Evolutionary conservation across 2,888 invertebrate species (phyloP).

Genomic region (Cantharis nigra): DNA sequence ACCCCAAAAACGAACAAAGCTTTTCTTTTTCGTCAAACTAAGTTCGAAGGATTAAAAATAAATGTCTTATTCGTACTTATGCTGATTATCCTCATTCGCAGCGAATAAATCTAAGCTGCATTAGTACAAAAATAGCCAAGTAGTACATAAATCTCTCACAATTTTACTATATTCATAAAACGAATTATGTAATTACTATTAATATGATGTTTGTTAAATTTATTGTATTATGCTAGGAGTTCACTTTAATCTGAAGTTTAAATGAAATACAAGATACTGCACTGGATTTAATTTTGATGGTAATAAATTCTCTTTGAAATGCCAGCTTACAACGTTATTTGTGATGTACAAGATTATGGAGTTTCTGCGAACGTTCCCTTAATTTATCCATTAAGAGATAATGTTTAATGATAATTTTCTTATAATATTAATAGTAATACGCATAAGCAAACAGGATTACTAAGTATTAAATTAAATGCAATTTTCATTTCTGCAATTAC

Average conservation of each 20-base stretch:
- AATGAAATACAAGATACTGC: not conserved
- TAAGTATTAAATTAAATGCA: not conserved
- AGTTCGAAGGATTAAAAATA: not conserved
- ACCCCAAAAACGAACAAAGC: not conserved
- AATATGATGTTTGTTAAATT: not conserved
- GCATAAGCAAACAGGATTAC: not conserved
- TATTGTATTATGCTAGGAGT: not conserved
- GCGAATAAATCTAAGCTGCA: not conserved
- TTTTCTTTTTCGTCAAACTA: not conserved
- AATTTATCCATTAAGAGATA: slow-evolving; percentile 4
- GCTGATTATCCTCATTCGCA: not conserved
- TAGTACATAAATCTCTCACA: not conserved
- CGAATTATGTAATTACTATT: not conserved
- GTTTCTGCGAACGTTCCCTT: not conserved
- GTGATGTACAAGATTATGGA: not conserved
- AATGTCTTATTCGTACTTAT: not conserved
- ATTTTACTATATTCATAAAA: not conserved
- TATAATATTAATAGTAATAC: not conserved
- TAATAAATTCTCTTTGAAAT: slow-evolving; percentile 1
- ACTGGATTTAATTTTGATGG: not conserved
- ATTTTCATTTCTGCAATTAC: not conserved
- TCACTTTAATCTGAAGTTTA: not conserved
- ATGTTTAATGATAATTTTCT: slow-evolving; percentile 3
- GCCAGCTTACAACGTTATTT: not conserved
- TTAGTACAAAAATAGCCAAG: not conserved